Base-by-base conservation (phyloP, 1,140 invertebrate species). In the Drosophila sproati region DNA sequence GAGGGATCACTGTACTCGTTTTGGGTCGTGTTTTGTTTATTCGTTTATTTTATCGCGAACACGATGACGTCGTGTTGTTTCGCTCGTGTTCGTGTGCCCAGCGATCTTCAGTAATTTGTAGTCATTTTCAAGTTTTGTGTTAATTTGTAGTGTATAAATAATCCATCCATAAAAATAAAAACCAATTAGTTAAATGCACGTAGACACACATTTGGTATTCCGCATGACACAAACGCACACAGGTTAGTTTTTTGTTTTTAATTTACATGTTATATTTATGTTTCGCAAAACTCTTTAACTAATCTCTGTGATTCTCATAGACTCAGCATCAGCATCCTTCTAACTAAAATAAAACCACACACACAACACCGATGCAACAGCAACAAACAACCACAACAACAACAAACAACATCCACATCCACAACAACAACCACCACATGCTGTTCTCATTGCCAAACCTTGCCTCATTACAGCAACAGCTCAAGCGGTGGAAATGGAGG, bases 401-500 rank as follows among this genome's bases (percentile, higher is more conserved):
- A 10, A 12, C 8, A 41, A 12, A 43, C 32, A 34, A 6, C 12
- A 10, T 12, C 8, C 8, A 2, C 45, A 34, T 34, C 39, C 12
- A 37, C 39, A 54, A 43, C 70, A 35, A 70, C 50, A 62, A 63
- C 37, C 29, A 35, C 61, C 8, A 47, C 12, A 50, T 50, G 60
- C 48, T 43, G 35, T 62, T 34, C 10, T 43, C 56, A 50, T 61
- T 59, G 59, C 28, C 31, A 37, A 55, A 35, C 62, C 43, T 70
- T 75, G 67, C 60, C 67, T 89, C 68, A 57, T 88, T 88, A 34
- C 83, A 88, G 85, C 56, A 34, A 20, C 51, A 28, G 10, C 1
- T 28, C 29, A 34, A 7, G 6, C 12, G 56, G 10, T 8, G 12
- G 37, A 41, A 7, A 43, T 29, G 51, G 32, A 69, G 31, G 68